Percentiles rank a stretch among this genome's conserved stretches.
Evolutionary conservation across 2,797 vertebrate genomes (phyloP).

Genomic region (Phrynocephalus guinanensis): DNA sequence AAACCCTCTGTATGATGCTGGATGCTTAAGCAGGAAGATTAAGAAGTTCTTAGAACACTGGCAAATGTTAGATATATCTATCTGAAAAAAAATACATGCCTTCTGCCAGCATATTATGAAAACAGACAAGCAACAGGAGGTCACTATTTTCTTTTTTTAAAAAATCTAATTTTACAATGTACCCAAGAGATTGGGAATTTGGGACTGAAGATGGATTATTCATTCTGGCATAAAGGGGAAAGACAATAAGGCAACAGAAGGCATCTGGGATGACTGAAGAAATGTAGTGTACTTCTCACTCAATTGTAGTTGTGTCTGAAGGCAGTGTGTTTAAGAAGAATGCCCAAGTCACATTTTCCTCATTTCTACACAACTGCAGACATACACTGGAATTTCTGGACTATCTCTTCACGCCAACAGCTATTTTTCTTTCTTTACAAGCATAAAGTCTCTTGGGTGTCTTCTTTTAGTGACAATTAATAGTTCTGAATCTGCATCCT

Average conservation of each 20-base stretch:
- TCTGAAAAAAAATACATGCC: constrained; percentile 57
- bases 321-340: constrained; percentile 57
- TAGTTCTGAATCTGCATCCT: background rate
- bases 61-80: constrained; percentile 52
- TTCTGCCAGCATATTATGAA: constrained; percentile 68
- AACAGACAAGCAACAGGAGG: constrained; percentile 54
- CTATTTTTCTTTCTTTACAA: background rate
- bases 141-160: background rate
- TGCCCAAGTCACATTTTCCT: constrained; percentile 50
- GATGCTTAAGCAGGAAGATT: constrained; percentile 46
- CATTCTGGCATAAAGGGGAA: constrained; percentile 39
- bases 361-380: constrained; percentile 49
- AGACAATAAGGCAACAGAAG: constrained; percentile 44
- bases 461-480: background rate
- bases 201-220: constrained; percentile 42
- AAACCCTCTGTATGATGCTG: constrained; percentile 31
- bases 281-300: constrained; percentile 23
- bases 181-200: constrained; percentile 35
- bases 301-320: constrained; percentile 51
- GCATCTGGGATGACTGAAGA: constrained; percentile 32
- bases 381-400: constrained; percentile 24
- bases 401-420: constrained; percentile 67
- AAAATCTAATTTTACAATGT: constrained; percentile 32
- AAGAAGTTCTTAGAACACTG: constrained; percentile 41
- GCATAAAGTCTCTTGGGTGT: constrained; percentile 1